Base-by-base conservation (phyloP, 2,797 vertebrate species). In the Neomorphus geoffroyi region DNA sequence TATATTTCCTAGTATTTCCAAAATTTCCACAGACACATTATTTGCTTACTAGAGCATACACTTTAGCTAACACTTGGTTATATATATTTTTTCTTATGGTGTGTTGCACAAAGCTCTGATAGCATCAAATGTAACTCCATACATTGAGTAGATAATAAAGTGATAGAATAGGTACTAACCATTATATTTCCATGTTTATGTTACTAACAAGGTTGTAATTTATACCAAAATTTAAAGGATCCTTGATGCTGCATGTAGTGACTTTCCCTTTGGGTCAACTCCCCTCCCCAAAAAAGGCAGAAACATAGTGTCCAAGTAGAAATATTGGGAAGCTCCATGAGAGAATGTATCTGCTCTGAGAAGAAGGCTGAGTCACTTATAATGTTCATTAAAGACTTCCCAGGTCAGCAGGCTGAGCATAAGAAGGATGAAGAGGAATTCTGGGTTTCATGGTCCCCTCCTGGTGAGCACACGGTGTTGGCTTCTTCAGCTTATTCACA, bases 101-200 rank as follows among this genome's bases (percentile, higher is more conserved):
- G 35, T 75, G 75, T 86, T 39, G 3, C 45, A 74, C 8, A 62
- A 85, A 93, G 64, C 24, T 87, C 26, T 71, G 87, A 86, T 13
- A 50, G 5, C 23, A 58, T 43, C 72, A 89, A 79, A 60, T 43
- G 3, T 35, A 95, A 94, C 23, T 39, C 30, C 21, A 69, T 48
- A 7, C 23, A 94, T 93, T 90, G 37, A 87, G 71, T 14, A 96
- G 39, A 35, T 51, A 77, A 93, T 81, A 66, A 84, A 91, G 41
- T 41, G 41, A 92, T 74, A 83, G 39, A 81, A 67, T 35, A 85
- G 3, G 5, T n/a, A 43, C 4, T 60, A 74, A 86, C 92, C 62
- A 2, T 93, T 84, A 81, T 30, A 6, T 2, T 61, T 87, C 91
- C 21, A 72, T 72, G 8, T 86, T 84, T 86, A 61, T 90, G 9